Conservation (phyloP, 2,888 invertebrate genomes). For the Standfussiana lucernea region DNA sequence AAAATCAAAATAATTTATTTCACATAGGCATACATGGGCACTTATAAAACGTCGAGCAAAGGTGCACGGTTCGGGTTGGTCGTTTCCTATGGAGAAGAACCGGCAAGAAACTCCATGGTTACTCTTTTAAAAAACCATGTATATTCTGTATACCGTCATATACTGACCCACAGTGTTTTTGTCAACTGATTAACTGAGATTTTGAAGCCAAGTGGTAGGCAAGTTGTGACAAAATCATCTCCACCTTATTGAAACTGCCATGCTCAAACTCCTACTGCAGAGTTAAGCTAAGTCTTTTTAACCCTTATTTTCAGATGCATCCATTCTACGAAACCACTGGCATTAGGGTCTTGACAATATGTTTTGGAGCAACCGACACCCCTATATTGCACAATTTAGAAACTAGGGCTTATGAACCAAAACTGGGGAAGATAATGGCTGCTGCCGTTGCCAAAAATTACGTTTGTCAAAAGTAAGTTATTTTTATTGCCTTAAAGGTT, state of each 20-base stretch:
- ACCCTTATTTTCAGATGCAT: slow-evolving; percentile 65
- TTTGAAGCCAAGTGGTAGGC: not conserved
- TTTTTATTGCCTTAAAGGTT: not conserved
- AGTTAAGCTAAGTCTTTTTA: not conserved
- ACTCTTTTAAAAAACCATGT: too few species aligned
- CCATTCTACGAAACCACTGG: slow-evolving; percentile 68
- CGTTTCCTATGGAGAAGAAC: too few species aligned
- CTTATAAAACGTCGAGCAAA: too few species aligned
- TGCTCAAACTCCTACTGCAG: not conserved
- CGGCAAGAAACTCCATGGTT: too few species aligned
- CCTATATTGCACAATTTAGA: slow-evolving; percentile 68
- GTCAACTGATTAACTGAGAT: not conserved
- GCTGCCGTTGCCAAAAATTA: not conserved
- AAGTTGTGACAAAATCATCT: not conserved
- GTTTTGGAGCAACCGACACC: slow-evolving; percentile 74
- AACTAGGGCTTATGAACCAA: slow-evolving; percentile 56
- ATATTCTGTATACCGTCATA: not conserved
- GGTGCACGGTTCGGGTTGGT: too few species aligned
- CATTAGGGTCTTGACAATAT: slow-evolving; percentile 73
- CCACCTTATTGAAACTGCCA: not conserved
- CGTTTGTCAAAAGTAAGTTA: slow-evolving; percentile 63
- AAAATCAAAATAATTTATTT: too few species aligned
- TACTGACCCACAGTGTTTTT: not conserved
- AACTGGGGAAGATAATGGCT: slow-evolving; percentile 44
- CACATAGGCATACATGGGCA: too few species aligned